Evolutionary conservation across 2,113 vertebrate species (phyloP).

Genomic region (Barbus barbus): DNA sequence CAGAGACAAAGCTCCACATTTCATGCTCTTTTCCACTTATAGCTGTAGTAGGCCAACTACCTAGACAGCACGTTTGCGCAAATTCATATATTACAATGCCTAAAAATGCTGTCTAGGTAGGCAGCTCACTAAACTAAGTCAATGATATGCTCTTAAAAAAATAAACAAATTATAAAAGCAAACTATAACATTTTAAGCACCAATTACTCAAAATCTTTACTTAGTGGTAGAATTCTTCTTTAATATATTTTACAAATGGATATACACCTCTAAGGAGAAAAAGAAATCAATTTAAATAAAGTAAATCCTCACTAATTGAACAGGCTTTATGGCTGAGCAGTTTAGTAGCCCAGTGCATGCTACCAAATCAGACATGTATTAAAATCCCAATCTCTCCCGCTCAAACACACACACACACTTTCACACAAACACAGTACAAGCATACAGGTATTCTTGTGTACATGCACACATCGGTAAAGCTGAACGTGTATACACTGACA

Average conservation of each 20-base stretch:
- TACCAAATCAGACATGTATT: conserved; percentile 41
- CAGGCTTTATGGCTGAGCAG: conserved; percentile 46
- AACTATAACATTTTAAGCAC: not conserved
- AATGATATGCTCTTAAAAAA: not conserved
- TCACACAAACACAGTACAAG: conserved; percentile 22
- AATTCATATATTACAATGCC: not conserved
- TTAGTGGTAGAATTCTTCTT: conserved; percentile 49
- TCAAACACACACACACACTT: conserved; percentile 20
- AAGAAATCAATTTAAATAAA: conserved; percentile 31
- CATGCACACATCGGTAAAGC: conserved; percentile 48
- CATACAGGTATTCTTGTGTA: conserved; percentile 14
- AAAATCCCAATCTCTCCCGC: not conserved
- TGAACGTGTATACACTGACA: conserved; percentile 26
- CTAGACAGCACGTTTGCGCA: too few relatives aligned
- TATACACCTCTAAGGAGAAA: conserved; percentile 47
- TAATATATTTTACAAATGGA: conserved; percentile 56
- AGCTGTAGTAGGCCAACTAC: too few relatives aligned
- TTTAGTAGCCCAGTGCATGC: conserved; percentile 52
- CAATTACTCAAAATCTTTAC: not conserved
- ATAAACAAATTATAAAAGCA: too few relatives aligned
- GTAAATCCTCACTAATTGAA: conserved; percentile 24
- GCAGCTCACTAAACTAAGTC: too few relatives aligned
- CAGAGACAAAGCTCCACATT: not conserved
- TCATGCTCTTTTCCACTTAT: too few relatives aligned
- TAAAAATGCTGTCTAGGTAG: not conserved